These are phyloP conservation scores for Nomada lathburiana DNA, from an alignment of 2,888 invertebrate genomes.

Conservation along the genomic window DNA sequence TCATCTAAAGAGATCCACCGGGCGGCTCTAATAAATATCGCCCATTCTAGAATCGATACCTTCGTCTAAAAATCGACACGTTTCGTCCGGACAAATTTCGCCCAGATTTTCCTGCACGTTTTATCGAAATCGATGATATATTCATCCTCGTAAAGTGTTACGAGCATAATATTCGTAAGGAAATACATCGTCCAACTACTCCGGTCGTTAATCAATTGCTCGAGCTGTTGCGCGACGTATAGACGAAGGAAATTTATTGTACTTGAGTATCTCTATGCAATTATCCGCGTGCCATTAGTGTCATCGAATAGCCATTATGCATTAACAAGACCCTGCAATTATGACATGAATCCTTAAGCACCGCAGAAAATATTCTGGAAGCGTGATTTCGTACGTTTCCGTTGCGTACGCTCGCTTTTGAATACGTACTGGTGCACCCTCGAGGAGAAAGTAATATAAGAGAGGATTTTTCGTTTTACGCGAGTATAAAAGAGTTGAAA, in stretches of 20 bases:
- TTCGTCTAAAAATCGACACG: neutral
- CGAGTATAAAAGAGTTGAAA: constrained; percentile 5
- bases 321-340: constrained; percentile 11
- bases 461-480: constrained; percentile 40
- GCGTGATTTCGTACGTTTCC: neutral
- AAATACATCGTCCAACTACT: constrained; percentile 7
- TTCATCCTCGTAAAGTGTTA: neutral
- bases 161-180: neutral
- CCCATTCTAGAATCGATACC: too few species aligned
- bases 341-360: constrained; percentile 10
- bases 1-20: too few species aligned
- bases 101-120: neutral
- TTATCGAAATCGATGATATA: constrained; percentile 11
- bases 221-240: neutral
- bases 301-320: constrained; percentile 4
- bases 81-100: neutral
- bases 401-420: too few species aligned
- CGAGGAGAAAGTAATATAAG: constrained; percentile 5
- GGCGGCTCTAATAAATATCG: neutral
- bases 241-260: constrained; percentile 17
- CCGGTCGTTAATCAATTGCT: constrained; percentile 43
- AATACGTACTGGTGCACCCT: too few species aligned
- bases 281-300: constrained; percentile 19
- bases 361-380: constrained; percentile 6
- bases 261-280: constrained; percentile 26